These are phyloP conservation scores for Colossoma macropomum DNA, from an alignment of 2,113 vertebrate species.

Conservation along the genomic window DNA sequence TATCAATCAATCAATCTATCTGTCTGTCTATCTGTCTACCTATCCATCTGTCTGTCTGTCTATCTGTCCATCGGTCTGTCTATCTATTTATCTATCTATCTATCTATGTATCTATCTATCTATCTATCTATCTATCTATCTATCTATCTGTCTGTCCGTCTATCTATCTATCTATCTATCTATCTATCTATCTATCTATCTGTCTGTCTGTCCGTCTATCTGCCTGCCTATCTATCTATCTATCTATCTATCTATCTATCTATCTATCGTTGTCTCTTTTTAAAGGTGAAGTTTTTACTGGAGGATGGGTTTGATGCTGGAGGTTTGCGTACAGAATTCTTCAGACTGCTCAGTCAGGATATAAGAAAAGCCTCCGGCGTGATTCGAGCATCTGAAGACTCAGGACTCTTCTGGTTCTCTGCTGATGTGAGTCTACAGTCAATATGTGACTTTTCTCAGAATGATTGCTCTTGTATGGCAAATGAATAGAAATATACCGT, in stretches of 20 bases:
- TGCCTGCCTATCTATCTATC: no score
- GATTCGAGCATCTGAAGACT: slow-evolving; percentile 19
- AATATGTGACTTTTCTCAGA: background rate
- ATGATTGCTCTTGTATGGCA: background rate
- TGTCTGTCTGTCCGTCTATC: no score
- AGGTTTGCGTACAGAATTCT: slow-evolving; percentile 8
- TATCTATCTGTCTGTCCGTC: no score
- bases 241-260: background rate
- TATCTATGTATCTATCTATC: background rate
- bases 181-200: no score
- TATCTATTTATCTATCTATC: no score
- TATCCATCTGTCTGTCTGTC: no score
- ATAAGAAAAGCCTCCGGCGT: background rate
- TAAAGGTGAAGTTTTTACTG: slow-evolving; percentile 12
- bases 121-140: background rate
- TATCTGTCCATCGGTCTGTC: no score
- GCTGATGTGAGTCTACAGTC: slow-evolving; percentile 7
- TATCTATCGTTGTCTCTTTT: background rate
- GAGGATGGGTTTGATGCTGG: slow-evolving; percentile 11
- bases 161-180: background rate
- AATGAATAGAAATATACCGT: background rate
- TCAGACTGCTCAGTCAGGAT: slow-evolving; percentile 12
- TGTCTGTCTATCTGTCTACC: no score
- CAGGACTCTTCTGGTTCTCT: slow-evolving; percentile 33
- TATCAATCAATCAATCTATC: no score